Evolutionary conservation across 2,113 vertebrate species (phyloP), one percentile per base, ranked within the genome.

Genomic region (Tragelaphus imberbis): DNA sequence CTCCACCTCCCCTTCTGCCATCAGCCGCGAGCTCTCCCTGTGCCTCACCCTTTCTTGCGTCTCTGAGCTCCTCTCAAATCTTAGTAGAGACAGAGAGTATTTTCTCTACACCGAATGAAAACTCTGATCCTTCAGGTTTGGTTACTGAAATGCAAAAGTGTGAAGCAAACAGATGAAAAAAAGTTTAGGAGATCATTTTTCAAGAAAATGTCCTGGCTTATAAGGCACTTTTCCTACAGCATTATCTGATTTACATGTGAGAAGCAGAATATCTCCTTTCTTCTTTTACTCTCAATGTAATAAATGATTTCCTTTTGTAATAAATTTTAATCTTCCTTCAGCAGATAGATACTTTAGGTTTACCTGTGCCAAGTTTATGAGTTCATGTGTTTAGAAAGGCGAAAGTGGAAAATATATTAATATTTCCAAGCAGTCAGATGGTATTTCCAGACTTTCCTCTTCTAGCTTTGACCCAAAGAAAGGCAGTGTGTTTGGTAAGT

Each of bases 241-340:
- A 33, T 91, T 91, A 93, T 92, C n/a, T 33, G 84, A 94, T 97
- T 95, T 98, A 81, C 94, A 84, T 96, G 95, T 84, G 58, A 71
- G 87, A 97, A 94, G 91, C 56, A 51, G 81, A 94, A 49, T 90
- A 68, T 82, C 80, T 96, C 92, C 53, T 97, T 97, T 75, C 59
- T 85, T 53, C 95, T 93, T 92, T 96, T 79, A n/a, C 90, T 88
- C 59, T 88, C 51, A 63, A 19, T 55, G 7, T 95, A 96, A 92
- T 97, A 97, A 97, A 88, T 96, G 94, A 36, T 82, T 98, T 97
- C 95, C 88, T 88, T 95, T 90, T 86, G 79, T 95, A 91, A 97
- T 97, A 92, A 96, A 97, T 97, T 84, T 82, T 80, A 88, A 97
- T 97, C 94, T 97, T 92, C 84, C 92, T 97, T 96, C 40, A 92